A percentile compares a stretch with the other conserved stretches of the same genome.
Conservation (phyloP, 1,140 invertebrate genomes). For the Philopotamus ludificatus region DNA sequence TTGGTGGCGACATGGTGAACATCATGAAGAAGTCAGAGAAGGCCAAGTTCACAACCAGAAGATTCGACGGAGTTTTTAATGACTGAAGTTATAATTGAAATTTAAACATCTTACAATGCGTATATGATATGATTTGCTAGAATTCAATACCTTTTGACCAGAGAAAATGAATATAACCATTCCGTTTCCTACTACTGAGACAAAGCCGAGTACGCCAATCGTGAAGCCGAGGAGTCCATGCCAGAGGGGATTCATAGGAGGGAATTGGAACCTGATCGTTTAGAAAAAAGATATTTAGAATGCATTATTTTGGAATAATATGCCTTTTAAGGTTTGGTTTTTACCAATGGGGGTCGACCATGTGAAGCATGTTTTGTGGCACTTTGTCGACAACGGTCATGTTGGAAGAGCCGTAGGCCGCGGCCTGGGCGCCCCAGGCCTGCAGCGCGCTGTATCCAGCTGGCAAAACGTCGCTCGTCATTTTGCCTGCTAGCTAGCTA, state of each 20-base stretch:
- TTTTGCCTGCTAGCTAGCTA: slow-evolving; percentile 22
- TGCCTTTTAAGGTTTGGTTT: slow-evolving; percentile 5
- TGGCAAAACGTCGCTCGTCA: slow-evolving; percentile 37
- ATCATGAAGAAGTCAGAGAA: slow-evolving; percentile 89
- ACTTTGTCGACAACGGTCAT: slow-evolving; percentile 57
- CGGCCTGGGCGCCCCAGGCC: slow-evolving; percentile 51
- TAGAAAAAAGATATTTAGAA: not conserved
- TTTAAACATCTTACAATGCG: not conserved
- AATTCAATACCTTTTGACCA: slow-evolving; percentile 48
- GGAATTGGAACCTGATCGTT: slow-evolving; percentile 59
- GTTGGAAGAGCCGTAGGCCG: slow-evolving; percentile 51
- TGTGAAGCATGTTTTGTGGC: slow-evolving; percentile 60
- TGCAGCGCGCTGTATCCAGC: slow-evolving; percentile 51
- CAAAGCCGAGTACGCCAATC: slow-evolving; percentile 61
- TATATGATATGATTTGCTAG: not conserved
- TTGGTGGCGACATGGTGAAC: slow-evolving; percentile 76
- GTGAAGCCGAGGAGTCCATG: slow-evolving; percentile 65
- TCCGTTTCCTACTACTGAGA: slow-evolving; percentile 76
- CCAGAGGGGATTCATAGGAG: slow-evolving; percentile 66
- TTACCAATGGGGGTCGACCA: slow-evolving; percentile 63
- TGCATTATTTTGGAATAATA: not conserved
- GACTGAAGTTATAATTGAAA: slow-evolving; percentile 51
- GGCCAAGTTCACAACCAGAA: slow-evolving; percentile 82
- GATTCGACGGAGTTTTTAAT: slow-evolving; percentile 79
- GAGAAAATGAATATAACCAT: slow-evolving; percentile 85